Conservation (phyloP, 2,113 vertebrate species). For the Macaca mulatta region DNA sequence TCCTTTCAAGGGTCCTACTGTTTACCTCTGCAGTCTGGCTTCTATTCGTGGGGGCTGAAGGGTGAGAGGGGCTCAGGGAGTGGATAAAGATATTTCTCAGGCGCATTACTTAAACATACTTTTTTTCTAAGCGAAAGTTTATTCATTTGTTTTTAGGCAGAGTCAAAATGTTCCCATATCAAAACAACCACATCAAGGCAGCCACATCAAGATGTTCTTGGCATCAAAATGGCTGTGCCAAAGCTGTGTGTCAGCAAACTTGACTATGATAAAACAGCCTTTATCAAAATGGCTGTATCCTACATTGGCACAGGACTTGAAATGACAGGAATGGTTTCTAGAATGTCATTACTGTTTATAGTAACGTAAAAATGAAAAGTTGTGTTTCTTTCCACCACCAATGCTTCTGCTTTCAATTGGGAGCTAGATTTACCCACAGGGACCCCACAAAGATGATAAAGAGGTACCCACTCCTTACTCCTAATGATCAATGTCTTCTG, state of each 20-base stretch:
- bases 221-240: slow-evolving; percentile 60
- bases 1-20: background rate
- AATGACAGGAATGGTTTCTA: slow-evolving; percentile 22
- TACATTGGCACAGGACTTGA: background rate
- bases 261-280: background rate
- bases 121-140: background rate
- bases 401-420: background rate
- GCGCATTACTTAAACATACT: background rate
- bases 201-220: slow-evolving; percentile 67
- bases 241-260: slow-evolving; percentile 57
- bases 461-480: background rate
- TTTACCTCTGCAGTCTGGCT: background rate
- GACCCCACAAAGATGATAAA: background rate
- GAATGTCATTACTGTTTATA: slow-evolving; percentile 20
- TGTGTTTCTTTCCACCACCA: background rate
- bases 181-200: slow-evolving; percentile 69
- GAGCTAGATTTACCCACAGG: background rate
- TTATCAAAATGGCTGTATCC: slow-evolving; percentile 10
- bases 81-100: background rate
- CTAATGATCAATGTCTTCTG: background rate
- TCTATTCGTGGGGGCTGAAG: background rate
- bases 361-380: slow-evolving; percentile 17
- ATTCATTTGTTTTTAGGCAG: slow-evolving; percentile 58
- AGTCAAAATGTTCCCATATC: slow-evolving; percentile 67
- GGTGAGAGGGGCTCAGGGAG: background rate